Evolutionary conservation across 2,113 vertebrate species (phyloP).

Genomic region (Calyptommatus sinebrachiatus): DNA sequence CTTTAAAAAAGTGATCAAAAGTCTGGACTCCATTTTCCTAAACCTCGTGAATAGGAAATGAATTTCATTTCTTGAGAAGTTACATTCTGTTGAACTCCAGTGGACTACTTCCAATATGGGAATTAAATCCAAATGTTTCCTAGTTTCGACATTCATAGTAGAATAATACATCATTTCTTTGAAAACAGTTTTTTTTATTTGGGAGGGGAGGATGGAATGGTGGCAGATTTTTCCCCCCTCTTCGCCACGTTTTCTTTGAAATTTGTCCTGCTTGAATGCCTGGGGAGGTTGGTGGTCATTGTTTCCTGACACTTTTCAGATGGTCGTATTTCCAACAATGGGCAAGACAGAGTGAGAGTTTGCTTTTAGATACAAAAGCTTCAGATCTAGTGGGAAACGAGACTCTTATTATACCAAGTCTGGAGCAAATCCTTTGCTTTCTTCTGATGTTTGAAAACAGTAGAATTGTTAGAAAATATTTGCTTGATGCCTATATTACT

Average conservation of each 20-base stretch:
- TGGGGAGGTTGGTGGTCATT: neutral
- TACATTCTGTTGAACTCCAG: slow-evolving; percentile 36
- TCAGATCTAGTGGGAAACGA: slow-evolving; percentile 37
- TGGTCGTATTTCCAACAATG: slow-evolving; percentile 27
- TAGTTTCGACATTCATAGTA: slow-evolving; percentile 52
- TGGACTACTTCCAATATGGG: slow-evolving; percentile 46
- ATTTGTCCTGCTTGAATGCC: slow-evolving; percentile 44
- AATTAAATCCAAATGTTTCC: slow-evolving; percentile 63
- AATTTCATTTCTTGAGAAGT: slow-evolving; percentile 30
- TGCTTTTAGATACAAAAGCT: slow-evolving; percentile 35
- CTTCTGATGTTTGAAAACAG: slow-evolving; percentile 19
- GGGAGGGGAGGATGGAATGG: neutral
- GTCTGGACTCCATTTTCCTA: neutral
- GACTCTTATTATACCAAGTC: slow-evolving; percentile 23
- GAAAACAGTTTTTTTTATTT: neutral
- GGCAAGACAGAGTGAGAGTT: slow-evolving; percentile 16
- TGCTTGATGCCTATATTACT: neutral
- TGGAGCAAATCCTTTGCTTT: slow-evolving; percentile 39
- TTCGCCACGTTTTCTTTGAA: slow-evolving; percentile 31
- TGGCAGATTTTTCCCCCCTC: neutral
- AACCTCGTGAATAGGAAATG: slow-evolving; percentile 26
- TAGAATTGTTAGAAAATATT: slow-evolving; percentile 28
- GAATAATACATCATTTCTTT: slow-evolving; percentile 40
- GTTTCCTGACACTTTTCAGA: slow-evolving; percentile 41
- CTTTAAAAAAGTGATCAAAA: neutral